Percentiles rank a stretch among this genome's conserved stretches.
These are phyloP conservation scores for Addax nasomaculatus DNA, from an alignment of 2,113 vertebrate species.

Conservation along the genomic window DNA sequence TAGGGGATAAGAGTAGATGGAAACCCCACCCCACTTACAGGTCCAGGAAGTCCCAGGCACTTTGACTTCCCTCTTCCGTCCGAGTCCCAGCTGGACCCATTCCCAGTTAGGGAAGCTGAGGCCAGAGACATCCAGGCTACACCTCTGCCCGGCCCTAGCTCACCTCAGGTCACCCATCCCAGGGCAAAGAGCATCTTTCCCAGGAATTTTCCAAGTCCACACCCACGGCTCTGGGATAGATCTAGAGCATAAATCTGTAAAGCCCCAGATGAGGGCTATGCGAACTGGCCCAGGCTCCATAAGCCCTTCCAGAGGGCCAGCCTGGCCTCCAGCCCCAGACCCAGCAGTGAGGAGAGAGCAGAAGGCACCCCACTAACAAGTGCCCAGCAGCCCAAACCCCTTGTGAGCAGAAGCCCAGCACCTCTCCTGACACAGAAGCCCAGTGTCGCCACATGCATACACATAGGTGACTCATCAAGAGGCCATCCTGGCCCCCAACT, in stretches of 20 bases:
- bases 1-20: neutral
- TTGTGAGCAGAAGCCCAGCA: neutral
- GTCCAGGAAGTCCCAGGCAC: neutral
- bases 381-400: neutral
- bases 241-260: neutral
- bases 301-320: neutral
- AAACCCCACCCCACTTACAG: neutral
- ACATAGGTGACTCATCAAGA: neutral
- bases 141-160: neutral
- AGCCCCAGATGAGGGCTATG: neutral
- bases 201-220: slow-evolving; percentile 47
- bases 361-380: neutral
- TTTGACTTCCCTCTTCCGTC: neutral
- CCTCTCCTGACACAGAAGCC: neutral
- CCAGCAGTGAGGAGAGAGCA: neutral
- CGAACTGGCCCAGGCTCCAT: neutral
- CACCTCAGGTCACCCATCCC: neutral
- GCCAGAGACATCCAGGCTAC: neutral
- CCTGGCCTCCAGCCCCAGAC: neutral
- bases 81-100: neutral
- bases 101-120: neutral
- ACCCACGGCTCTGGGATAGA: neutral
- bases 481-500: neutral
- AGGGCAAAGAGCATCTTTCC: slow-evolving; percentile 44
- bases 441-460: neutral